These are phyloP conservation scores for Poeciliopsis occidentalis DNA, from an alignment of 2,113 vertebrate species.

Conservation along the genomic window DNA sequence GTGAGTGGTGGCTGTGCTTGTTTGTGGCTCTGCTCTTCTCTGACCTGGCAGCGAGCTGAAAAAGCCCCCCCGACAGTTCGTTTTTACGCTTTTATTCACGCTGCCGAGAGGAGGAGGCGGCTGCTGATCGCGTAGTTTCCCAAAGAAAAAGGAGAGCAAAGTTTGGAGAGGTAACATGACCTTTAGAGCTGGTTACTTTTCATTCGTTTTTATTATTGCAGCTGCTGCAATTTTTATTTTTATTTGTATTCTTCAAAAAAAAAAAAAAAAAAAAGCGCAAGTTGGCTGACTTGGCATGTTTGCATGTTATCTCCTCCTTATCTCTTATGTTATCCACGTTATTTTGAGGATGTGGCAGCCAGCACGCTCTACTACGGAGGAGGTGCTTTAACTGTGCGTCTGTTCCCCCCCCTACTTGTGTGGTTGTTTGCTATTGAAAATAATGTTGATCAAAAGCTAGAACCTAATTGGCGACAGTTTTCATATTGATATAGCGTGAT, in stretches of 20 bases:
- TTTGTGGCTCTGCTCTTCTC: neutral
- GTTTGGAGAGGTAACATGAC: too few relatives aligned
- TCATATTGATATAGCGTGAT: neutral
- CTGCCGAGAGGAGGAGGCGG: neutral
- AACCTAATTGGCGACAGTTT: too few relatives aligned
- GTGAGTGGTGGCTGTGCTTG: constrained; percentile 67
- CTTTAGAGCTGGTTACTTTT: too few relatives aligned
- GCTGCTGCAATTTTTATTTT: too few relatives aligned
- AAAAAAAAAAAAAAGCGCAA: too few relatives aligned
- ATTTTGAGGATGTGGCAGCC: constrained; percentile 43
- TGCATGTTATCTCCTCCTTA: too few relatives aligned
- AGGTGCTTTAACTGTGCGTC: neutral
- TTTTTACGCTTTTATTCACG: neutral
- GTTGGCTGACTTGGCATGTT: too few relatives aligned
- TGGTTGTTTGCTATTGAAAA: neutral
- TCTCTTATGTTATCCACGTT: too few relatives aligned
- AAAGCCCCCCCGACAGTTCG: neutral
- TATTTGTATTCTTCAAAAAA: too few relatives aligned
- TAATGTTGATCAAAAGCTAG: too few relatives aligned
- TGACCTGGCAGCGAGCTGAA: constrained; percentile 1
- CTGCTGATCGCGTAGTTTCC: neutral
- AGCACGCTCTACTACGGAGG: constrained; percentile 27
- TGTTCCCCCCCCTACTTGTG: neutral
- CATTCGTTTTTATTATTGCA: too few relatives aligned
- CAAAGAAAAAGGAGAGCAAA: neutral